Base-by-base conservation (phyloP, 1,140 invertebrate species). In the Hesperophylax magnus region DNA sequence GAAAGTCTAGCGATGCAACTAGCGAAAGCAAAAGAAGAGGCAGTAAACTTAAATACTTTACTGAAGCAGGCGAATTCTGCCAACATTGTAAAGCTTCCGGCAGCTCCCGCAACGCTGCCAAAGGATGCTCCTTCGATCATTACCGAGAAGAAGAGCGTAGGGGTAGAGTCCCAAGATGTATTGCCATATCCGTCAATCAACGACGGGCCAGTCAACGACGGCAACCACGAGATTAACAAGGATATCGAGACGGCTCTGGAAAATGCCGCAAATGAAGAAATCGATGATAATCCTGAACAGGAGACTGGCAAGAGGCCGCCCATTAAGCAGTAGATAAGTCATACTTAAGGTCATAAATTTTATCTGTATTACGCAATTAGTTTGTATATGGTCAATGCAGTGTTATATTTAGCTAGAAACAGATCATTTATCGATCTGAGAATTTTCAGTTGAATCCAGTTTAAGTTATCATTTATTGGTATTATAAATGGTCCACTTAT, bases 1-100 rank as follows among this genome's bases (percentile, higher is more conserved):
- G 84, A 89, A 9, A 84, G 78, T 8, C 82, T 89, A 6, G 85
- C 85, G n/a, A 84, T 65, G 1, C 84, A 87, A 77, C 78, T 90
- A 20, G 56, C 58, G 1, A 83, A 88, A 24, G 67, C 60, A 39
- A 86, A 86, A 78, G 81, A 84, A 61, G 85, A 88, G 75, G 77
- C 82, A 11, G 79, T 63, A 34, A 71, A 80, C 34, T 47, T 84
- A 9, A 81, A 82, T 47, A 11, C 22, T 0, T 53, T 75, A 5
- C 8, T 79, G 27, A 81, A 77, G 60, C 61, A 22, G 4, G 74
- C 56, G 4, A 77, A 39, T n/a, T 3, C 58, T 34, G 34, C 8
- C n/a, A 71, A 52, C n/a, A 2, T 20, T 8, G 67, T 3, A 1
- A 27, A 71, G 67, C 34, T 18, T 31, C 24, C 8, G 39, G n/a